These are phyloP conservation scores for Ypsolopha scabrella DNA, from an alignment of 2,888 invertebrate species.

Conservation along the genomic window DNA sequence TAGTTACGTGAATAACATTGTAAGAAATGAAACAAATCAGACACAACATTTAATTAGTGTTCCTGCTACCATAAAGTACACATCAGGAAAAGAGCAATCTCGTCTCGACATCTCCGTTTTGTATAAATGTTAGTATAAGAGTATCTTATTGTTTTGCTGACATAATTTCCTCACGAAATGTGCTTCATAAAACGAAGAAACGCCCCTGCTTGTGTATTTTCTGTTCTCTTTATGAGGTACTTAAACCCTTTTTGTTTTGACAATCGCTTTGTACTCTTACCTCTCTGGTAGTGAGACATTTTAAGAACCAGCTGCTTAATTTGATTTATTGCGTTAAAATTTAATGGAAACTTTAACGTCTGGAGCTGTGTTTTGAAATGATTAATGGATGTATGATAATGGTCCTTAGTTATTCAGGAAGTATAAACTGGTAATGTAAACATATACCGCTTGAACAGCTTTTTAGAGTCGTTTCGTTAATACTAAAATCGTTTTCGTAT, in stretches of 20 bases:
- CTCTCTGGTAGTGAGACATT: not conserved
- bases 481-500: too few relatives aligned
- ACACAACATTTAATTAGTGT: too few relatives aligned
- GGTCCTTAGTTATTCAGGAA: too few relatives aligned
- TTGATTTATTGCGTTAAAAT: not conserved
- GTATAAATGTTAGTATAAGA: not conserved
- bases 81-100: not conserved
- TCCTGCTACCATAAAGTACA: too few relatives aligned
- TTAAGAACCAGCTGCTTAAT: not conserved
- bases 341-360: slow-evolving; percentile 22
- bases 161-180: slow-evolving; percentile 10
- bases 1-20: too few relatives aligned
- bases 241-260: slow-evolving; percentile 41
- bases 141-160: not conserved
- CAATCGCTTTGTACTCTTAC: slow-evolving; percentile 15
- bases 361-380: slow-evolving; percentile 33
- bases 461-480: too few relatives aligned
- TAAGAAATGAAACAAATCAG: too few relatives aligned
- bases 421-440: too few relatives aligned
- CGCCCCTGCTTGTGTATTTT: slow-evolving; percentile 28
- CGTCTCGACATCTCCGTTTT: not conserved
- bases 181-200: slow-evolving; percentile 27
- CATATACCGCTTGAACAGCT: too few relatives aligned
- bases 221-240: slow-evolving; percentile 36
- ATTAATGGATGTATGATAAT: not conserved